phyloP scores from a whole-genome alignment of 2,797 vertebrate genomes.

The Menidia menidia region DNA sequence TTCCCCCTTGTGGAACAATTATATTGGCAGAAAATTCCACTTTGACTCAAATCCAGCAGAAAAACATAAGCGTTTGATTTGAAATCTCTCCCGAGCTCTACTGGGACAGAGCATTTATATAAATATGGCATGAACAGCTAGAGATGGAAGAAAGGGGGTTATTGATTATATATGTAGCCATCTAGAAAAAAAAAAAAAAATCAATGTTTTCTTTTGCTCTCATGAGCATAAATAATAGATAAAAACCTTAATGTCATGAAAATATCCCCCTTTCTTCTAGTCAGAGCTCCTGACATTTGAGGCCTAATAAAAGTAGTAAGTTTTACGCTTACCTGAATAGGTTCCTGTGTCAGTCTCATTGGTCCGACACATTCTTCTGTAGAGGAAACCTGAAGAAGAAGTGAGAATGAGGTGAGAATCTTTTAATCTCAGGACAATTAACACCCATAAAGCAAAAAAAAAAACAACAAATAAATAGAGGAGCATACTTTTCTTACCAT shows the following conservation, averaged over 20 bases:
- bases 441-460: constrained; percentile 3
- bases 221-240: neutral
- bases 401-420: constrained; percentile 10
- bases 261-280: neutral
- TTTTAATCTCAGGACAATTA: constrained; percentile 3
- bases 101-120: neutral
- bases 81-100: neutral
- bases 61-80: neutral
- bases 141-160: neutral
- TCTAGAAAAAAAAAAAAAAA: no score
- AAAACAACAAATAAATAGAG: neutral
- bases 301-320: neutral
- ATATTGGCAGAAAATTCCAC: neutral
- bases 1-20: neutral
- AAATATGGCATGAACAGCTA: neutral
- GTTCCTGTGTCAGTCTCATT: constrained; percentile 94
- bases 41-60: neutral
- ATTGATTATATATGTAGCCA: neutral
- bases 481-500: constrained; percentile 52
- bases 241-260: neutral
- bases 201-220: neutral
- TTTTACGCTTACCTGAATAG: constrained; percentile 87
- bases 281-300: neutral
- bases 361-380: constrained; percentile 92
- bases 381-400: constrained; percentile 85